Evolutionary conservation across 2,888 invertebrate genomes (phyloP).

Genomic region (Bugulina stolonifera): DNA sequence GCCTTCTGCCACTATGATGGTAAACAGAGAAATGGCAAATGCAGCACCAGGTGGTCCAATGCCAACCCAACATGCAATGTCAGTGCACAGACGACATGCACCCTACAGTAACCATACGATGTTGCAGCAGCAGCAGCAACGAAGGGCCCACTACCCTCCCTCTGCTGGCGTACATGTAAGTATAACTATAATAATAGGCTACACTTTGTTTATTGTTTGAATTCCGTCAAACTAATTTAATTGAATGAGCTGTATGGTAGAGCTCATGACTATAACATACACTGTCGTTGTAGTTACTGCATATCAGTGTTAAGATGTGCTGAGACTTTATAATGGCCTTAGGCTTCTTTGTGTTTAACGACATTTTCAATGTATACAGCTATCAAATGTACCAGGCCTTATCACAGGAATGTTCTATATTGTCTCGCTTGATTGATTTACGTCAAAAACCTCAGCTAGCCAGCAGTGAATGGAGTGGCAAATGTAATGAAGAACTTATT

Average conservation of each 20-base stretch:
- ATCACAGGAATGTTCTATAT: constrained; percentile 22
- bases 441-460: constrained; percentile 15
- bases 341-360: constrained; percentile 20
- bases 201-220: background rate
- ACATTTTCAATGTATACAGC: constrained; percentile 18
- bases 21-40: background rate
- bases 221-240: background rate
- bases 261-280: background rate
- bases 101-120: background rate
- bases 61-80: background rate
- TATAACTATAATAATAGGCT: too few relatives aligned
- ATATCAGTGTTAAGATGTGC: background rate
- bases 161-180: background rate
- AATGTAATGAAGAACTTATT: constrained; percentile 1
- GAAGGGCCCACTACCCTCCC: background rate
- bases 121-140: background rate
- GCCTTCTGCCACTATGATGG: background rate
- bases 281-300: background rate
- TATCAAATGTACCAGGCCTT: constrained; percentile 25
- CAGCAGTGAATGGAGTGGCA: constrained; percentile 4
- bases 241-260: too few relatives aligned
- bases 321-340: background rate
- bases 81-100: background rate
- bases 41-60: background rate
- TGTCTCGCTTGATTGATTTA: constrained; percentile 26